These are phyloP conservation scores for Elysia crispata DNA, from an alignment of 2,888 invertebrate genomes.

Conservation along the genomic window DNA sequence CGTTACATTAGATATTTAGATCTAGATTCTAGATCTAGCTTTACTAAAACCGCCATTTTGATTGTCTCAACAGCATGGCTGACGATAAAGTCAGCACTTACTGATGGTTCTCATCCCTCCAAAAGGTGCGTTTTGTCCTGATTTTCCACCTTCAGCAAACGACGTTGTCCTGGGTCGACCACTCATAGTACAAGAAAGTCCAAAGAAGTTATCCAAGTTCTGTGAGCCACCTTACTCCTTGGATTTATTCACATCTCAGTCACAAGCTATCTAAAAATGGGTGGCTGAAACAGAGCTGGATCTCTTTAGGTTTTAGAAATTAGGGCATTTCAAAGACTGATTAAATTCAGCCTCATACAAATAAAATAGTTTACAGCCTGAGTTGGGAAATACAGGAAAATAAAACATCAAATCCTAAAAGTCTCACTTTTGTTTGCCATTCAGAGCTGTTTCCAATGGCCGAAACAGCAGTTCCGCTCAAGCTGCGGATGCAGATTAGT, in stretches of 20 bases:
- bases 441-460: slow-evolving; percentile 67
- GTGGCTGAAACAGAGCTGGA: slow-evolving; percentile 37
- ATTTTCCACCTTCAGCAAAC: slow-evolving; percentile 74
- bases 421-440: slow-evolving; percentile 50
- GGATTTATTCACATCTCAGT: slow-evolving; percentile 56
- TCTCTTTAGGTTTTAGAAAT: neutral
- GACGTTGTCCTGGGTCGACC: slow-evolving; percentile 74
- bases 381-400: slow-evolving; percentile 38
- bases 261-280: slow-evolving; percentile 33
- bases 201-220: slow-evolving; percentile 47
- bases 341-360: too few species aligned
- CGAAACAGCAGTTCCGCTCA: slow-evolving; percentile 65
- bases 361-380: too few species aligned
- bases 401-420: slow-evolving; percentile 41
- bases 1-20: too few species aligned
- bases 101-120: slow-evolving; percentile 73
- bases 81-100: slow-evolving; percentile 61
- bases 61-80: slow-evolving; percentile 55
- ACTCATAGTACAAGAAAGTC: slow-evolving; percentile 64
- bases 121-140: slow-evolving; percentile 68
- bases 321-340: slow-evolving; percentile 25
- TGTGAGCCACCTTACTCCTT: slow-evolving; percentile 42
- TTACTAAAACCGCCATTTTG: slow-evolving; percentile 47
- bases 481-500: slow-evolving; percentile 57
- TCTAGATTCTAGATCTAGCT: too few species aligned